Evolutionary conservation across 2,797 vertebrate genomes (phyloP).

Genomic region (Brachyrhaphis roseni): DNA sequence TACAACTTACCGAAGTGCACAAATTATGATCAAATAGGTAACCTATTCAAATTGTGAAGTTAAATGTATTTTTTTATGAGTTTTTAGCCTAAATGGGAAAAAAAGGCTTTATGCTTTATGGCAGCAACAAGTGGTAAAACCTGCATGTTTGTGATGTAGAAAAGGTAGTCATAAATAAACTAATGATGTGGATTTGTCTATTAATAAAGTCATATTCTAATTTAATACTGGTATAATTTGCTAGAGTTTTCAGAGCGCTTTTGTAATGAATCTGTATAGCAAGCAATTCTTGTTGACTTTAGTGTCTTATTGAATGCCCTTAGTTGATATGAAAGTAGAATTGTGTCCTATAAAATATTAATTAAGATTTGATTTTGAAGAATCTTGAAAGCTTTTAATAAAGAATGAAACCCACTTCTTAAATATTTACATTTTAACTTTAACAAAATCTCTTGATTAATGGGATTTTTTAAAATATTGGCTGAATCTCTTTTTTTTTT

Average conservation of each 20-base stretch:
- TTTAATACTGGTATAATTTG: conserved; percentile 33
- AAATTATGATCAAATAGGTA: not conserved
- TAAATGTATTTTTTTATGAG: not conserved
- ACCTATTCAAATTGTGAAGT: not conserved
- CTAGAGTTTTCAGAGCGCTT: conserved; percentile 6
- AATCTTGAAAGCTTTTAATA: conserved; percentile 2
- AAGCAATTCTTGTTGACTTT: not conserved
- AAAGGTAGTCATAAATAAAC: not conserved
- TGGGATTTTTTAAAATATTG: not conserved
- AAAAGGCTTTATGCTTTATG: not conserved
- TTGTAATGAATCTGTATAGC: not conserved
- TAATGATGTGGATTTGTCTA: conserved; percentile 30
- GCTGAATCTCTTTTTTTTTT: not conserved
- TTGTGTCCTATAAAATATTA: conserved; percentile 13
- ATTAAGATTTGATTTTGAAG: conserved; percentile 1
- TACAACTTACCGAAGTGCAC: not conserved
- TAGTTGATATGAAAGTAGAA: conserved; percentile 13
- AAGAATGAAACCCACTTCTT: not conserved
- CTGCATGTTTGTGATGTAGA: not conserved
- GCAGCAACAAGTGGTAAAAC: not conserved
- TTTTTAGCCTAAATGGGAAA: not conserved
- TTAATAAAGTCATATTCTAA: conserved; percentile 45
- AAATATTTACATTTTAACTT: not conserved
- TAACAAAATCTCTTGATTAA: not conserved
- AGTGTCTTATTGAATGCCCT: conserved; percentile 21